A percentile compares a stretch with the other conserved stretches of the same genome.
Evolutionary conservation across 2,113 vertebrate genomes (phyloP).

Genomic region (Ciconia boyciana): DNA sequence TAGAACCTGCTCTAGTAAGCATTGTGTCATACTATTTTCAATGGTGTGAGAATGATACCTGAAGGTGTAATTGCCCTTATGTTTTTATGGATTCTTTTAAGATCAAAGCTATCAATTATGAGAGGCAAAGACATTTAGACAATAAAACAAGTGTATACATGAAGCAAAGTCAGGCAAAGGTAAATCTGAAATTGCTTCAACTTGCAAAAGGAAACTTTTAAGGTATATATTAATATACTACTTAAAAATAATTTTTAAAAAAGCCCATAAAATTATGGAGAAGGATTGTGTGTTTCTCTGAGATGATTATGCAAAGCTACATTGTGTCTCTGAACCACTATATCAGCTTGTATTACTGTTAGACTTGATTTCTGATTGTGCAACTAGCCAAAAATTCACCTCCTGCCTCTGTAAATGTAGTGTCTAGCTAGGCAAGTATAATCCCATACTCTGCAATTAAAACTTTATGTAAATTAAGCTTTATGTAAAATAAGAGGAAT

Average conservation of each 20-base stretch:
- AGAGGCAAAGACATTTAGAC: slow-evolving; percentile 47
- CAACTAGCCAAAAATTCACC: not conserved
- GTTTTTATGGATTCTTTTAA: slow-evolving; percentile 69
- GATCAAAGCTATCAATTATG: slow-evolving; percentile 64
- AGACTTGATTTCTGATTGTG: not conserved
- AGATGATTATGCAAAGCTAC: not conserved
- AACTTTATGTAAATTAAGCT: not conserved
- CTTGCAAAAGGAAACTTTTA: slow-evolving; percentile 23
- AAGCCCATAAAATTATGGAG: not conserved
- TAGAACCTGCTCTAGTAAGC: slow-evolving; percentile 51
- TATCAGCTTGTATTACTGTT: not conserved
- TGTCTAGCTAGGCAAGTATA: not conserved
- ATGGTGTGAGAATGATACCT: slow-evolving; percentile 59
- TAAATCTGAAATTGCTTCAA: slow-evolving; percentile 40
- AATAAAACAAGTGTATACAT: slow-evolving; percentile 27
- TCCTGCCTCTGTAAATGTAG: not conserved
- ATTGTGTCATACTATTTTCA: slow-evolving; percentile 30
- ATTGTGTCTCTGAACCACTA: not conserved
- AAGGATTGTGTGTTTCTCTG: not conserved
- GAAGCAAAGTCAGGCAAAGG: slow-evolving; percentile 50
- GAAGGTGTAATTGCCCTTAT: slow-evolving; percentile 70
- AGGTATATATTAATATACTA: not conserved
- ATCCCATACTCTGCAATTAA: not conserved
- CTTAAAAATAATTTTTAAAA: not conserved
- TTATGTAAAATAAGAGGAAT: not conserved